Conservation (phyloP, 2,888 invertebrate species). For the Orchesella flavescens region DNA sequence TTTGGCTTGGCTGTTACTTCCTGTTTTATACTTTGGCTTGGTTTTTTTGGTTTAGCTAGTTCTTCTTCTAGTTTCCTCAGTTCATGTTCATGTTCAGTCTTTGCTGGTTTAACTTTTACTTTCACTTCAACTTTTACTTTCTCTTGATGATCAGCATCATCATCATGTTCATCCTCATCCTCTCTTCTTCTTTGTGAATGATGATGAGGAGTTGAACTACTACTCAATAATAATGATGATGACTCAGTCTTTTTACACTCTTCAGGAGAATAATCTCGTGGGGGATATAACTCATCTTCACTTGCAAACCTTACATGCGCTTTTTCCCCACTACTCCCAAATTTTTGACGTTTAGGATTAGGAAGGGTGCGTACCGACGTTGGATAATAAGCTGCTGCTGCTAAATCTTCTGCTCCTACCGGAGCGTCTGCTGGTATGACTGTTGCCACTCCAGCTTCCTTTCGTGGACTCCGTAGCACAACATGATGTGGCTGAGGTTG, state of each 20-base stretch:
- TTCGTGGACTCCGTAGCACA: conserved; percentile 58
- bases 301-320: conserved; percentile 59
- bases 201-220: not conserved
- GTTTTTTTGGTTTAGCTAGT: not conserved
- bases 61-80: not conserved
- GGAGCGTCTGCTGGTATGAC: conserved; percentile 62
- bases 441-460: conserved; percentile 64
- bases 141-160: conserved; percentile 2
- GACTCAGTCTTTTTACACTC: conserved; percentile 52
- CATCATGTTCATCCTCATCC: not conserved
- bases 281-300: conserved; percentile 54
- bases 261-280: conserved; percentile 47
- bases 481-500: conserved; percentile 62
- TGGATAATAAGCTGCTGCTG: conserved; percentile 42
- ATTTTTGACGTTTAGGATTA: conserved; percentile 53
- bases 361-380: conserved; percentile 58
- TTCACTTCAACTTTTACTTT: conserved; percentile 23
- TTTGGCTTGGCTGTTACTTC: conserved; percentile 32
- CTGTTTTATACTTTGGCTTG: conserved; percentile 28
- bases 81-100: not conserved
- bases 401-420: conserved; percentile 43
- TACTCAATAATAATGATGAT: not conserved
- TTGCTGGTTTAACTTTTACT: not conserved
- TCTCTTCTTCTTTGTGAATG: not conserved
- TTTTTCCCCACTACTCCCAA: conserved; percentile 34